These are phyloP conservation scores for Morone saxatilis DNA, from an alignment of 2,113 vertebrate species.

Conservation along the genomic window DNA sequence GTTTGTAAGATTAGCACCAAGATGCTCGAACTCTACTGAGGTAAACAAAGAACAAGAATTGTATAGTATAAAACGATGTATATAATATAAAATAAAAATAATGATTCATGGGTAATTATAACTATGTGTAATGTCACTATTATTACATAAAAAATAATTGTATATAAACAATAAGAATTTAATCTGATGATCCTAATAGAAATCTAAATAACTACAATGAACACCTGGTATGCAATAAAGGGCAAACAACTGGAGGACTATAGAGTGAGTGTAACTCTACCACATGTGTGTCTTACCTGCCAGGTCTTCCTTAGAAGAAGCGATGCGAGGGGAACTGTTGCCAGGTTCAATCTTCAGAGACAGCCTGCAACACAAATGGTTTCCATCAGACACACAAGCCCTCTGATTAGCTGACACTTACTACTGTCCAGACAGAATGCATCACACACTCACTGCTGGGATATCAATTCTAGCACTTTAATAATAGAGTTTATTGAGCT, in stretches of 20 bases:
- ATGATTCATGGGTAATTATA: not conserved
- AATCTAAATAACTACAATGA: not conserved
- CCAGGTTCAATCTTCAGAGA: slow-evolving; percentile 95
- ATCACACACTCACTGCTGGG: not conserved
- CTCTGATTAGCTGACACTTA: not conserved
- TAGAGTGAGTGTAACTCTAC: not conserved
- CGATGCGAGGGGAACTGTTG: slow-evolving; percentile 92
- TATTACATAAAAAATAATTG: too few species aligned
- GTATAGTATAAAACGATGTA: too few species aligned
- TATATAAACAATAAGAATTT: not conserved
- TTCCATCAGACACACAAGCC: slow-evolving; percentile 20
- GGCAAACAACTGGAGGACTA: not conserved
- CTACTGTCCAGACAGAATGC: not conserved
- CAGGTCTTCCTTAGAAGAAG: slow-evolving; percentile 94
- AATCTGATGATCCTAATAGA: not conserved
- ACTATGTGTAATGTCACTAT: too few species aligned
- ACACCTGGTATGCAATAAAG: not conserved
- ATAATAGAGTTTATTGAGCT: not conserved
- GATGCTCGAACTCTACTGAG: not conserved
- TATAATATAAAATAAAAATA: not conserved
- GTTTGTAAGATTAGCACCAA: not conserved
- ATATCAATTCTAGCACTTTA: not conserved
- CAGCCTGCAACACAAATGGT: slow-evolving; percentile 84
- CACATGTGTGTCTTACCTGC: slow-evolving; percentile 84
- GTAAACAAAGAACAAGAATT: too few species aligned